Conservation (phyloP, 2,113 vertebrate genomes). For the Podarcis cretensis region DNA sequence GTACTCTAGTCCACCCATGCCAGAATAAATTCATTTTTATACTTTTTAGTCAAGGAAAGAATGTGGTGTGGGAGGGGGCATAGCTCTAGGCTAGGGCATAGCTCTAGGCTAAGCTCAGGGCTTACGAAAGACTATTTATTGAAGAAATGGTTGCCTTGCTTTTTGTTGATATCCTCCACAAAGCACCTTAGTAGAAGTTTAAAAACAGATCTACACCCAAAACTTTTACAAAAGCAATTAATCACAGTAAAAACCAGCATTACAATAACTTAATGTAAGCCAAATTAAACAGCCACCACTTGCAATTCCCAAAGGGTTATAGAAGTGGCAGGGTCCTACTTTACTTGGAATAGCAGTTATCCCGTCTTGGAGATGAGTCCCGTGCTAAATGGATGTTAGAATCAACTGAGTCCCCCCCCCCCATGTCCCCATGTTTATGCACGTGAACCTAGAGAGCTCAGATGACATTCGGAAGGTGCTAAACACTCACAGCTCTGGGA, state of each 20-base stretch:
- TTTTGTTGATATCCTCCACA: too few relatives aligned
- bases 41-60: neutral
- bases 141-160: too few relatives aligned
- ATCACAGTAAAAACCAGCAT: too few relatives aligned
- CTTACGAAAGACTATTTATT: neutral
- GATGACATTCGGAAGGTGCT: neutral
- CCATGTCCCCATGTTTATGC: neutral
- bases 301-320: neutral
- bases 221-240: too few relatives aligned
- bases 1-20: neutral
- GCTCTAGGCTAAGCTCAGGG: neutral
- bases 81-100: neutral
- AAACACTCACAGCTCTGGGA: neutral
- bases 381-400: neutral
- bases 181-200: too few relatives aligned
- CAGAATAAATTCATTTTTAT: neutral
- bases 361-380: neutral
- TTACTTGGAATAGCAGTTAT: neutral
- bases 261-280: neutral
- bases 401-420: neutral
- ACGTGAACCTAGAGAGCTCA: neutral
- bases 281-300: neutral
- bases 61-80: neutral
- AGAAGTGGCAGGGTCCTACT: neutral
- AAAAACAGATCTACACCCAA: too few relatives aligned